Conservation (phyloP, 2,797 vertebrate genomes). For the Sparidentex hasta region DNA sequence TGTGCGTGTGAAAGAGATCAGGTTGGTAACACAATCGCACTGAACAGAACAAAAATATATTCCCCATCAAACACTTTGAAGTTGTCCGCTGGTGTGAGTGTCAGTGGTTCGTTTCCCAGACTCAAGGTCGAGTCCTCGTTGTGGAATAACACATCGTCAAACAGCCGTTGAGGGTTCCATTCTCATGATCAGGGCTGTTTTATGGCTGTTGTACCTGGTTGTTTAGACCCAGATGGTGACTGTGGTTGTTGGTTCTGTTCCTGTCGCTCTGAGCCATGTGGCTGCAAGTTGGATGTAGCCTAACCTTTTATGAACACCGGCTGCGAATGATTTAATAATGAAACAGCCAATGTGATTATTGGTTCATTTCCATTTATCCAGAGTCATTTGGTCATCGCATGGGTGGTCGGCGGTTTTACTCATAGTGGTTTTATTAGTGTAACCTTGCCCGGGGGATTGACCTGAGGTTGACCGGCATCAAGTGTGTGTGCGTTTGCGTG, state of each 20-base stretch:
- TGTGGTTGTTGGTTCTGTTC: constrained; percentile 33
- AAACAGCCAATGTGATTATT: constrained; percentile 71
- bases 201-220: constrained; percentile 7
- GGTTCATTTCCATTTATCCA: constrained; percentile 66
- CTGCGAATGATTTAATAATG: constrained; percentile 63
- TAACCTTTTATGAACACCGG: constrained; percentile 49
- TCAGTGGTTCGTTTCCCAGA: constrained; percentile 62
- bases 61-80: constrained; percentile 53
- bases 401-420: constrained; percentile 69
- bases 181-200: constrained; percentile 4
- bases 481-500: constrained; percentile 20
- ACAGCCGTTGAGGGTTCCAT: constrained; percentile 4
- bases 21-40: constrained; percentile 50
- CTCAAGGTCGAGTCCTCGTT: constrained; percentile 37
- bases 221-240: constrained; percentile 19
- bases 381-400: constrained; percentile 58
- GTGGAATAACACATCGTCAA: constrained; percentile 42
- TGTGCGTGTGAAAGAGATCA: constrained; percentile 25
- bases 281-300: constrained; percentile 13
- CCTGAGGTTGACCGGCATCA: constrained; percentile 50
- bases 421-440: constrained; percentile 68
- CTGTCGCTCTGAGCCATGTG: constrained; percentile 18
- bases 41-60: constrained; percentile 53
- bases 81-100: constrained; percentile 31
- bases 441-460: constrained; percentile 62